phyloP scores from a whole-genome alignment of 1,140 invertebrate genomes.

The Dendroctonus valens region DNA sequence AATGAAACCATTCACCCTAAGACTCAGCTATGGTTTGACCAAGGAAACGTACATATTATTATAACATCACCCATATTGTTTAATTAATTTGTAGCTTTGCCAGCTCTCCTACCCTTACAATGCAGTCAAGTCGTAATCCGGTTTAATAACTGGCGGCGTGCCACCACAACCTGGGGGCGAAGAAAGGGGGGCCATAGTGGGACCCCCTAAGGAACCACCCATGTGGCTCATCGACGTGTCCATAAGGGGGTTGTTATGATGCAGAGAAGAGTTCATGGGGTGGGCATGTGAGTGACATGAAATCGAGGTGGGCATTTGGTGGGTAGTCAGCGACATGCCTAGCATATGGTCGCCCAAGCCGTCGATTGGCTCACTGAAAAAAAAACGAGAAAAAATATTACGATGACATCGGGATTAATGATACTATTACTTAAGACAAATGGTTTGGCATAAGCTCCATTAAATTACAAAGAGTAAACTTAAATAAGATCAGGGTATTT shows the following conservation, averaged over 20 bases:
- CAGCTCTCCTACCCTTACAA: conserved; percentile 57
- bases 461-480: too few relatives aligned
- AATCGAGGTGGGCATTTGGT: conserved; percentile 46
- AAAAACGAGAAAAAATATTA: background rate
- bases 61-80: background rate
- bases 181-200: conserved; percentile 51
- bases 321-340: conserved; percentile 45
- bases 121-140: conserved; percentile 71
- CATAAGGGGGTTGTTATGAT: conserved; percentile 52
- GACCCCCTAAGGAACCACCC: conserved; percentile 41
- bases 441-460: too few relatives aligned
- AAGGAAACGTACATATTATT: background rate
- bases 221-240: conserved; percentile 52
- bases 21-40: background rate
- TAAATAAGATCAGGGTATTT: too few relatives aligned
- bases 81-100: background rate
- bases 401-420: too few relatives aligned
- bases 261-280: conserved; percentile 49
- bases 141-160: conserved; percentile 60
- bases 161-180: conserved; percentile 56
- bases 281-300: conserved; percentile 50
- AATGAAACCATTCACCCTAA: background rate
- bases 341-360: conserved; percentile 48
- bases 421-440: too few relatives aligned
- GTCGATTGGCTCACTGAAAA: conserved; percentile 43